Evolutionary conservation across 1,140 invertebrate species (phyloP).

Genomic region (Heliconius melpomene): DNA sequence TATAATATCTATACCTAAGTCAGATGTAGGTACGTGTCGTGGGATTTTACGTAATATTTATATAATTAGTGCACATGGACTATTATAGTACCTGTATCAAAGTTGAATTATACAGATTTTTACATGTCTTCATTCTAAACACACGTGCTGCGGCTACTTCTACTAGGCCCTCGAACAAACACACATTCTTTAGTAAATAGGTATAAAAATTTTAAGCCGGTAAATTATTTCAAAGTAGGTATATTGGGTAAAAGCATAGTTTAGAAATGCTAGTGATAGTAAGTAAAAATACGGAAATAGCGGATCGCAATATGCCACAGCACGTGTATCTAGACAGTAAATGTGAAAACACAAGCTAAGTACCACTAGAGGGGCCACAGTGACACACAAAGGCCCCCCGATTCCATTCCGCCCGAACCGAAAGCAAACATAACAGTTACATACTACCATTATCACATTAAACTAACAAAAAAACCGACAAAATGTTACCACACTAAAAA

Average conservation of each 20-base stretch:
- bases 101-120: slow-evolving; percentile 35
- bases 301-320: not conserved
- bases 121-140: slow-evolving; percentile 20
- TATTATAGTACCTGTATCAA: slow-evolving; percentile 54
- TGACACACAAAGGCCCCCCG: slow-evolving; percentile 1
- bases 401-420: slow-evolving; percentile 37
- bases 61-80: slow-evolving; percentile 57
- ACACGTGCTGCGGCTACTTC: not conserved
- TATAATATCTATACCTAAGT: slow-evolving; percentile 71
- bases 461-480: slow-evolving; percentile 70
- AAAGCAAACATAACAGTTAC: slow-evolving; percentile 74
- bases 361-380: not conserved
- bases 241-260: not conserved
- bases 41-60: slow-evolving; percentile 49
- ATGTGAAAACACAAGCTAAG: slow-evolving; percentile 15
- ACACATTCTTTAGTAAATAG: not conserved
- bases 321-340: not conserved
- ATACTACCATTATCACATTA: slow-evolving; percentile 63
- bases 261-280: not conserved
- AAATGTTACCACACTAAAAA: slow-evolving; percentile 76
- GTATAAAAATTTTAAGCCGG: not conserved
- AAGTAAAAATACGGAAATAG: not conserved
- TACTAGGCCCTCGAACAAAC: not conserved
- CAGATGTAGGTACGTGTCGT: slow-evolving; percentile 68
- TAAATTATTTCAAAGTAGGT: not conserved